Percentiles rank a stretch among this genome's conserved stretches.
Evolutionary conservation across 1,140 invertebrate genomes (phyloP).

Genomic region (Cydia fagiglandana): DNA sequence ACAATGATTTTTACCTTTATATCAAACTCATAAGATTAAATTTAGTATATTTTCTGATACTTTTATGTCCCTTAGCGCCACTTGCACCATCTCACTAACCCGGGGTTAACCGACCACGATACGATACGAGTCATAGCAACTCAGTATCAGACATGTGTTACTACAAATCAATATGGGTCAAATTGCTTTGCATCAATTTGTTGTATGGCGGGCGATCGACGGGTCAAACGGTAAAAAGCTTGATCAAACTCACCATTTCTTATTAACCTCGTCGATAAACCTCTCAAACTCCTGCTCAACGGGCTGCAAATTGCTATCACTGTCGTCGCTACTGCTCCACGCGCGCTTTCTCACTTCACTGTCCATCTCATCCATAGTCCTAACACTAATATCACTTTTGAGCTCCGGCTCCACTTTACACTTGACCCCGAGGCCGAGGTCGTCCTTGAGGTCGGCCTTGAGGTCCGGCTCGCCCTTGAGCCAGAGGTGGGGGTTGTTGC

Average conservation of each 20-base stretch:
- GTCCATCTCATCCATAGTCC: conserved; percentile 53
- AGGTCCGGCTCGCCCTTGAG: conserved; percentile 34
- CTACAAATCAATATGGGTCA: no score
- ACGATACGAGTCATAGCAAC: no score
- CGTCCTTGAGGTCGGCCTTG: conserved; percentile 43
- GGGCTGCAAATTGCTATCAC: conserved; percentile 63
- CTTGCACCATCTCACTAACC: no score
- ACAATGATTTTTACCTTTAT: no score
- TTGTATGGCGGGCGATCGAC: no score
- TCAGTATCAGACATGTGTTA: no score
- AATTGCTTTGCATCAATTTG: no score
- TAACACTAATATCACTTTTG: conserved; percentile 64
- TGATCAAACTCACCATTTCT: conserved; percentile 62
- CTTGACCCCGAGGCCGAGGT: conserved; percentile 53
- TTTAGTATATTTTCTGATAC: no score
- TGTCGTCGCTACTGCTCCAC: conserved; percentile 60
- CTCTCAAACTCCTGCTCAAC: conserved; percentile 68
- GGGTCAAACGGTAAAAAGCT: no score
- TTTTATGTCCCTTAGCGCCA: no score
- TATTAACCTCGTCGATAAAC: conserved; percentile 68
- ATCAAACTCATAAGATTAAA: no score
- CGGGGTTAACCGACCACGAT: no score
- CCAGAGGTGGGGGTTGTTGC: conserved; percentile 59
- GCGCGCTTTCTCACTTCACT: conserved; percentile 50
- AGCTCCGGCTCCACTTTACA: conserved; percentile 44